Evolutionary conservation across 2,797 vertebrate genomes (phyloP), one percentile per base, ranked within the genome.

Genomic region (Tokudaia muenninki): DNA sequence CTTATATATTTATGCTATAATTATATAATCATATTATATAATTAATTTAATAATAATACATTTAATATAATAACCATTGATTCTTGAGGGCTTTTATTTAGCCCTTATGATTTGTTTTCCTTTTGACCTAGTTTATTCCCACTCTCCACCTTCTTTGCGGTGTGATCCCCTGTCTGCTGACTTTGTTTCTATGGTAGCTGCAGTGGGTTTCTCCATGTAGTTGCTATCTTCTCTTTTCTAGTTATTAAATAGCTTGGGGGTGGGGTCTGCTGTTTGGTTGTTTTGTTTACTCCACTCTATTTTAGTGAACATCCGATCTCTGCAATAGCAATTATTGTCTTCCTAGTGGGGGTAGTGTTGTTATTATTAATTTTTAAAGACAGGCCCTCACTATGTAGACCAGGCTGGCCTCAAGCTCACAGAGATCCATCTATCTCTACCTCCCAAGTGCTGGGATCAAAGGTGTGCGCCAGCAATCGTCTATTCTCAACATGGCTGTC

Each of bases 1-100:
- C 31, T 13, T 65, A 65, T 65, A 65, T 31, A 14, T 31, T 65
- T 31, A 65, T 31, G 12, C 31, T 65, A 65, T 31, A 65, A 31
- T 65, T 31, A 65, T 29, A 29, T 31, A 70, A 70, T n/a, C 34
- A 70, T 19, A n/a, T 70, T 72, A 72, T 67, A 34, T n/a, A 72
- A 37, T 70, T 70, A n/a, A 70, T 19, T 70, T 70, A 70, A 70
- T n/a, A 70, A 34, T 67, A 34, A n/a, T 91, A 95, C 4, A 94
- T 75, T 87, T 91, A 93, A 87, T 55, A 11, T 92, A n/a, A n/a
- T 72, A 94, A 94, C 63, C 63, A 81, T 11, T 80, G 70, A 89
- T 78, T 87, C 75, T 93, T 94, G 1, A 57, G 11, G 2, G n/a
- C 63, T 91, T 87, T 22, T 50, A 78, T 55, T 44, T 87, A 63